These are phyloP conservation scores for Psettodes erumei DNA, from an alignment of 2,113 vertebrate species.

Conservation along the genomic window DNA sequence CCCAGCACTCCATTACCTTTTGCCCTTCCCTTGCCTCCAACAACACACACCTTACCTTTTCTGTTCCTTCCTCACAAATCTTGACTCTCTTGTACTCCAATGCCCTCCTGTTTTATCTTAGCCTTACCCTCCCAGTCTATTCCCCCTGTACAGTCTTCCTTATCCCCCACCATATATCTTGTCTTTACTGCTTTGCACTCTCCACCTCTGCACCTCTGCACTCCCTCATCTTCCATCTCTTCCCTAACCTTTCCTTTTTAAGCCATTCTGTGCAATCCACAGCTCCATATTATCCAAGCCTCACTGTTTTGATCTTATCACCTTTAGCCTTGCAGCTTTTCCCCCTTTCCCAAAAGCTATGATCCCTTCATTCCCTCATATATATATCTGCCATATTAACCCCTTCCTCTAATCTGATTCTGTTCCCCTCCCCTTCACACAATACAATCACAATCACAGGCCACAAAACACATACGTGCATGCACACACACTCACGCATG, in stretches of 20 bases:
- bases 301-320: slow-evolving; percentile 44
- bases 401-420: slow-evolving; percentile 17
- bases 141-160: not conserved
- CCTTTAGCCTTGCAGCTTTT: slow-evolving; percentile 33
- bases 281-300: slow-evolving; percentile 18
- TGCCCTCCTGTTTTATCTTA: slow-evolving; percentile 50
- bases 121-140: slow-evolving; percentile 16
- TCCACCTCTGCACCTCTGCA: slow-evolving; percentile 14
- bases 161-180: slow-evolving; percentile 22
- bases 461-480: no score
- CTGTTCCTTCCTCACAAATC: slow-evolving; percentile 14
- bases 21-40: slow-evolving; percentile 84
- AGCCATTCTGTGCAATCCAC: slow-evolving; percentile 2
- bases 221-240: slow-evolving; percentile 22
- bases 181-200: slow-evolving; percentile 43
- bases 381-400: slow-evolving; percentile 6
- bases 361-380: not conserved
- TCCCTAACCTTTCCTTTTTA: slow-evolving; percentile 40
- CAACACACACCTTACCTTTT: slow-evolving; percentile 14
- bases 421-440: no score
- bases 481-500: no score
- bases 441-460: no score
- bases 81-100: slow-evolving; percentile 18
- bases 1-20: slow-evolving; percentile 78
- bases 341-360: slow-evolving; percentile 1